Conservation (phyloP, 1,140 invertebrate genomes). For the Cyrtorhinus lividipennis region DNA sequence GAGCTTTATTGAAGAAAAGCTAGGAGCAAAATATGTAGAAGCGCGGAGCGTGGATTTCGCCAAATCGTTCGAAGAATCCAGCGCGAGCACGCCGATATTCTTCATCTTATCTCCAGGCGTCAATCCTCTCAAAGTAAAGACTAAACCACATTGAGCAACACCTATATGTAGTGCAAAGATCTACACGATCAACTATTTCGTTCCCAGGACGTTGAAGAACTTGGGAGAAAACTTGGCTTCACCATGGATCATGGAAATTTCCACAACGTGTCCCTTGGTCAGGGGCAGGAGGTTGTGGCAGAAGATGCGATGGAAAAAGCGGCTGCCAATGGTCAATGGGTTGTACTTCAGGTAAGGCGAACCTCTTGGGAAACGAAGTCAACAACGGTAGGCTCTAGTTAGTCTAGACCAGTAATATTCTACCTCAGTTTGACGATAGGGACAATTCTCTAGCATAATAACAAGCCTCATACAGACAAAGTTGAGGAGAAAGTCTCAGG, state of each 20-base stretch:
- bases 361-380: too few relatives aligned
- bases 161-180: too few relatives aligned
- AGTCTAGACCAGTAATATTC: too few relatives aligned
- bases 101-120: conserved; percentile 94
- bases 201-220: conserved; percentile 66
- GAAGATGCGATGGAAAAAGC: conserved; percentile 81
- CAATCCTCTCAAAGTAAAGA: conserved; percentile 66
- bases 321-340: conserved; percentile 82
- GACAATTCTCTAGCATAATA: too few relatives aligned
- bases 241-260: conserved; percentile 71
- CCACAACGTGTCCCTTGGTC: conserved; percentile 89
- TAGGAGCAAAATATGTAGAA: conserved; percentile 81
- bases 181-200: too few relatives aligned
- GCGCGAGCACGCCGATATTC: conserved; percentile 82
- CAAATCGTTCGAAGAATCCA: conserved; percentile 90
- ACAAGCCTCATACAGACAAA: too few relatives aligned
- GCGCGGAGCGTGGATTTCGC: conserved; percentile 75
- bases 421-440: too few relatives aligned
- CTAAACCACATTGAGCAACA: too few relatives aligned
- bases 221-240: conserved; percentile 73
- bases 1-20: conserved; percentile 89
- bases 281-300: conserved; percentile 89
- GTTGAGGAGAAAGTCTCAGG: too few relatives aligned
- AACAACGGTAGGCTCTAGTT: too few relatives aligned
- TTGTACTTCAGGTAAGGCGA: conserved; percentile 78